phyloP scores from a whole-genome alignment of 2,888 invertebrate genomes.

The Sipha maydis region DNA sequence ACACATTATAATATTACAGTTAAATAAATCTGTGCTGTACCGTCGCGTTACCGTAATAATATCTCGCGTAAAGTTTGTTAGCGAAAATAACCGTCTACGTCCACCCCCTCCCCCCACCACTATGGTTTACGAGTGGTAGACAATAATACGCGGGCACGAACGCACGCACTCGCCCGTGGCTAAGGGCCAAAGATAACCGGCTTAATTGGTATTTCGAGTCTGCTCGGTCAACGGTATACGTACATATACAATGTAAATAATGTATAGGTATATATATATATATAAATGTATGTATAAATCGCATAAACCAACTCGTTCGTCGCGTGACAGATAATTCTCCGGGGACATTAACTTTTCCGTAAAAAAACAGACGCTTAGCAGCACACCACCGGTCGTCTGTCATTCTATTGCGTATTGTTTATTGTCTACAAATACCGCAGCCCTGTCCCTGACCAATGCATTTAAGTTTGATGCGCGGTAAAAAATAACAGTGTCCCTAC shows the following conservation, averaged over 20 bases:
- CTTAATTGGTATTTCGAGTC: conserved; percentile 2
- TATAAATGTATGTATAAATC: background rate
- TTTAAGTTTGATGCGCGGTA: no score
- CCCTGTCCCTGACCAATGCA: no score
- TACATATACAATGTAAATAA: background rate
- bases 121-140: background rate
- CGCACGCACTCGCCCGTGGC: conserved; percentile 3
- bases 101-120: background rate
- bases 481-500: no score
- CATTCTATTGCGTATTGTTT: background rate
- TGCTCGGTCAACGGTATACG: background rate
- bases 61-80: conserved; percentile 19
- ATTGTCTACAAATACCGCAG: no score
- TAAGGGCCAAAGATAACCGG: conserved; percentile 22
- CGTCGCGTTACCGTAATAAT: background rate
- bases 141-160: background rate
- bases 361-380: background rate
- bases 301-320: conserved; percentile 10
- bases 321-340: conserved; percentile 2
- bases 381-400: background rate
- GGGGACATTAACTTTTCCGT: background rate
- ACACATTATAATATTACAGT: background rate
- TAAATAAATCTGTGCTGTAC: background rate
- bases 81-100: conserved; percentile 4
- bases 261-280: background rate